Evolutionary conservation across 2,797 vertebrate genomes (phyloP), one percentile per base, ranked within the genome.

Genomic region (Darevskia mixta): DNA sequence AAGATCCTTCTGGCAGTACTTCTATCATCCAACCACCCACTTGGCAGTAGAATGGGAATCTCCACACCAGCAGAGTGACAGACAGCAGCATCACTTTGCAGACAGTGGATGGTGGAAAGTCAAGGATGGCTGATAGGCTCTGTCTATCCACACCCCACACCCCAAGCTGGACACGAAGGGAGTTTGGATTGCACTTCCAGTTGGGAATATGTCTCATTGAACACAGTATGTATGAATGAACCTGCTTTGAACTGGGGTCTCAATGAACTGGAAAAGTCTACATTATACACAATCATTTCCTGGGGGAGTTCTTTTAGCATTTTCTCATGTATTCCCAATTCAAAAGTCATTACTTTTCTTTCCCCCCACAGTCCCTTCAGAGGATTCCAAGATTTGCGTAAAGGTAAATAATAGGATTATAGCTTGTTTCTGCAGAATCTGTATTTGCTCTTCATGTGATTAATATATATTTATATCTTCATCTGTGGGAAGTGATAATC

Each of bases 361-460:
- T 20, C 55, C 8, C 29, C 76, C 27, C 55, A 83, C 27, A 49
- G 17, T 82, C 43, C 25, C 25, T 82, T 71, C n/a, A 10, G 2
- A 86, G 38, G 82, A 82, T 8, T 17, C 8, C 35, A 38, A 72
- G 4, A 11, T 45, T 79, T 78, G 43, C 10, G 45, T 86, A 69
- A 69, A 25, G 18, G 78, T 20, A 5, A 80, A 80, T 1, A 69
- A 81, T 4, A 83, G 1, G 38, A 66, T 38, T 84, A 41, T 69
- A 11, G 75, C 61, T 86, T 89, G 72, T 83, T 85, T 89, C 77
- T 89, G 17, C 69, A 87, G 49, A 7, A 1, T 29, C 1, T 41
- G 5, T 41, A 87, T 76, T 27, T 4, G 78, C 17, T 20, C 82
- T 82, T 83, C 85, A 89, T n/a, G 79, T 72, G 15, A 82, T 18